Conservation (phyloP, 2,888 invertebrate species). For the Microplitis deprimator region DNA sequence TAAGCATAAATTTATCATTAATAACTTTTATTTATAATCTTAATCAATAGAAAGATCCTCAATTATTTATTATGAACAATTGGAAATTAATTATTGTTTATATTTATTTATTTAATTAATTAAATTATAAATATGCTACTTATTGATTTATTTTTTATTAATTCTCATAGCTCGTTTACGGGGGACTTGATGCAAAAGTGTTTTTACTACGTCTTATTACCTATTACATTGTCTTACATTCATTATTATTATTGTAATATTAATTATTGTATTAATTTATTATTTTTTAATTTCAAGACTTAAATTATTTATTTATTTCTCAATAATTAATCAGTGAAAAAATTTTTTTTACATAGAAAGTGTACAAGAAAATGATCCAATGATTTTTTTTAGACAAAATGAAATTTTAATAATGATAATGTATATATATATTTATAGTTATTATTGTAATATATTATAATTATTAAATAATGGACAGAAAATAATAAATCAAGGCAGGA, state of each 20-base stretch:
- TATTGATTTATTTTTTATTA: slow-evolving; percentile 54
- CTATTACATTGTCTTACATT: slow-evolving; percentile 10
- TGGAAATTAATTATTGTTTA: slow-evolving; percentile 55
- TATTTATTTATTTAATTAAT: slow-evolving; percentile 52
- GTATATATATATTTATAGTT: background rate
- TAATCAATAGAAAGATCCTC: slow-evolving; percentile 67
- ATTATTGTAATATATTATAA: background rate
- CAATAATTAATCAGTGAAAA: slow-evolving; percentile 9
- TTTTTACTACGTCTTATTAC: slow-evolving; percentile 22
- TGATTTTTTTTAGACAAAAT: slow-evolving; percentile 17
- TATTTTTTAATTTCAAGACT: slow-evolving; percentile 24
- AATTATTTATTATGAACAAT: slow-evolving; percentile 61
- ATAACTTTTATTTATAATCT: slow-evolving; percentile 36
- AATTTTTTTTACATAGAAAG: slow-evolving; percentile 8
- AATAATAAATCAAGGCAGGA: slow-evolving; percentile 25
- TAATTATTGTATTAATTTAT: background rate
- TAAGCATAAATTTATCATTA: slow-evolving; percentile 63
- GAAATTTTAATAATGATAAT: slow-evolving; percentile 8
- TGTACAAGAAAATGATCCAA: slow-evolving; percentile 21
- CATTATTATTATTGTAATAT: background rate
- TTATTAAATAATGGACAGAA: background rate
- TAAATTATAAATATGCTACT: slow-evolving; percentile 51
- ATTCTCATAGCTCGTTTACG: slow-evolving; percentile 43
- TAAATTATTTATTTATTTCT: slow-evolving; percentile 9
- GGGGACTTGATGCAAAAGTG: slow-evolving; percentile 66